Evolutionary conservation across 1,140 invertebrate species (phyloP).

Genomic region (Dreissena polymorpha): DNA sequence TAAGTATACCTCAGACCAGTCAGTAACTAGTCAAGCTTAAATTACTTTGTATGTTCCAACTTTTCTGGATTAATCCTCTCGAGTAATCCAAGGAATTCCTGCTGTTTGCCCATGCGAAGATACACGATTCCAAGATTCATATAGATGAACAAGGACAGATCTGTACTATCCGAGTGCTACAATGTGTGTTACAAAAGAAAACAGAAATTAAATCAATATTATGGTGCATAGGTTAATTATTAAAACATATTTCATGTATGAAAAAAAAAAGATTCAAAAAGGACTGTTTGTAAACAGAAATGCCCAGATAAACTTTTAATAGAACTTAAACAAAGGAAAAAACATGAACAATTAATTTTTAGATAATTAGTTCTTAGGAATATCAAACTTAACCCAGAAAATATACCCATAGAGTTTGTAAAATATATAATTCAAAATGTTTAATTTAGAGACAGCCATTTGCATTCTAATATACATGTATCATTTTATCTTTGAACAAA

Average conservation of each 20-base stretch:
- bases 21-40: too few species aligned
- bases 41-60: slow-evolving; percentile 65
- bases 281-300: slow-evolving; percentile 55
- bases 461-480: too few species aligned
- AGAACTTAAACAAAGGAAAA: too few species aligned
- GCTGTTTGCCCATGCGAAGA: slow-evolving; percentile 91
- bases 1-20: too few species aligned
- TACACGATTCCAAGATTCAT: slow-evolving; percentile 98
- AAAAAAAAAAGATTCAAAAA: not conserved
- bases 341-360: too few species aligned
- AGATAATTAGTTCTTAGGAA: too few species aligned
- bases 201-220: not conserved
- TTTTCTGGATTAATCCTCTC: slow-evolving; percentile 87
- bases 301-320: too few species aligned
- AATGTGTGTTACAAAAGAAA: not conserved
- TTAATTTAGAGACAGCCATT: too few species aligned
- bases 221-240: not conserved
- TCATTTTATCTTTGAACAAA: too few species aligned
- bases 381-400: too few species aligned
- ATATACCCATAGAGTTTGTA: too few species aligned
- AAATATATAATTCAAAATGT: too few species aligned
- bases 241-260: not conserved
- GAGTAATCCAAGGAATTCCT: slow-evolving; percentile 91
- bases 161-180: slow-evolving; percentile 91
- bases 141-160: slow-evolving; percentile 96